Base-by-base conservation (phyloP, 2,888 invertebrate genomes). In the Cheilosia vernalis region DNA sequence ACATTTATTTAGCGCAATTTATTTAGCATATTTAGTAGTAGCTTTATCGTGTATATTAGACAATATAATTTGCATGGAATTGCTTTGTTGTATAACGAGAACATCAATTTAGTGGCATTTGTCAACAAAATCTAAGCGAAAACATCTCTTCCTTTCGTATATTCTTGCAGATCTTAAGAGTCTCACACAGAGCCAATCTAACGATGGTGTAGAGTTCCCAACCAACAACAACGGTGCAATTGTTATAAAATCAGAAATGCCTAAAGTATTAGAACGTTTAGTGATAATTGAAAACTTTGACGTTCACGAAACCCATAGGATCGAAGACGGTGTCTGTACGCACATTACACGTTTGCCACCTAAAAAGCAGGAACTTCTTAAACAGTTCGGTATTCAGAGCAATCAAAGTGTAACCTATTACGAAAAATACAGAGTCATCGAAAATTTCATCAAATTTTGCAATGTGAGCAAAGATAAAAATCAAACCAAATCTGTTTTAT, bases 341-440 rank as follows among this genome's bases (percentile, higher is more conserved):
- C 92, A 92, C 87, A 90, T 92, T 88, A 90, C 90, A 79, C 92
- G 92, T 87, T 89, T 92, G 88, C 92, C 92, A 89, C 92, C 91
- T 67, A 92, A 92, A 88, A 92, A 92, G 88, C 92, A 92, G 90
- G 92, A 92, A 89, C 89, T 92, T 86, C 90, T 92, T 87, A 92
- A 92, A 92, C 92, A 92, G 90, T 92, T 92, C 90, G 92, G 92
- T 91, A 92, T 92, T 90, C 92, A 92, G 90, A 92, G 91, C 90
- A 92, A 91, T 91, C 92, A 91, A 89, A 90, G 90, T 89, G 91
- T 92, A 89, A 90, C 91, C 88, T 91, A 91, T 91, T 91, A 92
- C 89, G 92, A 92, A 91, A 92, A 92, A 90, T 91, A 91, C 89
- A 91, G 91, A 89, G 89, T 92, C 91, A 90, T 92, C 91, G 92